Evolutionary conservation across 2,888 invertebrate species (phyloP).

Genomic region (Ectobius pallidus): DNA sequence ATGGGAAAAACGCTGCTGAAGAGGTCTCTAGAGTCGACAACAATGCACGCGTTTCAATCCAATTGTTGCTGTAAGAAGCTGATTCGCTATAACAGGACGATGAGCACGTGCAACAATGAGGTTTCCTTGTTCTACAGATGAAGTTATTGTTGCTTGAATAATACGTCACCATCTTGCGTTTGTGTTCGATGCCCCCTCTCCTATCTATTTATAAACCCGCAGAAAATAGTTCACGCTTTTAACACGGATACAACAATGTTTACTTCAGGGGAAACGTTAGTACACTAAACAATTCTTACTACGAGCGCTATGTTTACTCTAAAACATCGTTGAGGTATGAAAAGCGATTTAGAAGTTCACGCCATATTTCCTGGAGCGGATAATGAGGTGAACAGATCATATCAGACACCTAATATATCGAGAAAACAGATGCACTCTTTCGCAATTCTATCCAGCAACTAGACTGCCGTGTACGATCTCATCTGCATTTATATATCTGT

Average conservation of each 20-base stretch:
- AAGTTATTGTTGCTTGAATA: neutral
- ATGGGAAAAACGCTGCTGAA: slow-evolving; percentile 38
- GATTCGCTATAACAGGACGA: neutral
- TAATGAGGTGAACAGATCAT: too few species aligned
- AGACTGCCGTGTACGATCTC: neutral
- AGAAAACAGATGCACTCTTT: too few species aligned
- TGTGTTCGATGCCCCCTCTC: slow-evolving; percentile 15
- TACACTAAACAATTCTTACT: too few species aligned
- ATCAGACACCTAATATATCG: too few species aligned
- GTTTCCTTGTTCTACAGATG: neutral
- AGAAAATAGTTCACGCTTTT: too few species aligned
- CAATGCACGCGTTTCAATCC: slow-evolving; percentile 33
- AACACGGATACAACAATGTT: too few species aligned
- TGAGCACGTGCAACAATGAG: neutral
- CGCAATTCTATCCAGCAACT: neutral
- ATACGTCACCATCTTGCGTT: slow-evolving; percentile 10
- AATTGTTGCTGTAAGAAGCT: slow-evolving; percentile 12
- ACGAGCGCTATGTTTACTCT: too few species aligned
- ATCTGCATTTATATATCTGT: neutral
- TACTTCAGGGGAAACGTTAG: too few species aligned
- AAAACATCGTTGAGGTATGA: too few species aligned
- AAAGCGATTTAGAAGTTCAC: too few species aligned
- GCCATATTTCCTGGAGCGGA: too few species aligned
- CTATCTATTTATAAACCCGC: neutral
- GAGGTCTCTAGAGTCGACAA: slow-evolving; percentile 24